Conservation (phyloP, 2,113 vertebrate species). For the Gallinago paraguaiae region DNA sequence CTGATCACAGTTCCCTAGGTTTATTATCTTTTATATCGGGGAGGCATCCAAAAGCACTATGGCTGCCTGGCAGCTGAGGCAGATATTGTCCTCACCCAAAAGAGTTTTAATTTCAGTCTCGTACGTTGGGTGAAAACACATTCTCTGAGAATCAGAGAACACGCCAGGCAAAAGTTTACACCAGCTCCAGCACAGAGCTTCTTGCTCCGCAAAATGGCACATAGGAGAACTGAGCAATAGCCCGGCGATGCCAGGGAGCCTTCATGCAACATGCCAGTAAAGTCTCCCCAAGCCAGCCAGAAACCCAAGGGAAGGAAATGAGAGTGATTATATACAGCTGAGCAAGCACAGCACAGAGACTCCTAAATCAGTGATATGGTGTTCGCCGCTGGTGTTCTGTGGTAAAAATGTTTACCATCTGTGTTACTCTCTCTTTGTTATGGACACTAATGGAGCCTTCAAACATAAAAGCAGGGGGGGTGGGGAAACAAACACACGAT, state of each 20-base stretch:
- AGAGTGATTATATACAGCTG: conserved; percentile 71
- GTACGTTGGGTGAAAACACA: background rate
- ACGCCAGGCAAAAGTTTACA: background rate
- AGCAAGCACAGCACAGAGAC: conserved; percentile 67
- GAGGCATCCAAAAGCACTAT: background rate
- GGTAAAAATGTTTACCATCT: conserved; percentile 73
- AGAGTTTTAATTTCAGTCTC: background rate
- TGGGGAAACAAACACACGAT: background rate
- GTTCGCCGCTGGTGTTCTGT: conserved; percentile 61
- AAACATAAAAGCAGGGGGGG: conserved; percentile 32
- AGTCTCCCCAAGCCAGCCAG: conserved; percentile 39
- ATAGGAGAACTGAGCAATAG: background rate
- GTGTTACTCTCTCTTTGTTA: conserved; percentile 62
- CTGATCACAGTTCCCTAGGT: conserved; percentile 55
- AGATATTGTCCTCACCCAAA: background rate
- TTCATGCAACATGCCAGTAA: background rate
- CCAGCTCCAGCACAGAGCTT: background rate
- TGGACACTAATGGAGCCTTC: conserved; percentile 58
- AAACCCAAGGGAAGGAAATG: conserved; percentile 68
- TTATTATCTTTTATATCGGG: conserved; percentile 8
- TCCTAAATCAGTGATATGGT: conserved; percentile 56
- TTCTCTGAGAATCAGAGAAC: background rate
- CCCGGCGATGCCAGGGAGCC: background rate
- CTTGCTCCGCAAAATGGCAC: background rate
- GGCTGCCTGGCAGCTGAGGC: background rate